phyloP scores from a whole-genome alignment of 37 sponge, comb jelly and placozoan genomes.

The Bolinopsis microptera region DNA sequence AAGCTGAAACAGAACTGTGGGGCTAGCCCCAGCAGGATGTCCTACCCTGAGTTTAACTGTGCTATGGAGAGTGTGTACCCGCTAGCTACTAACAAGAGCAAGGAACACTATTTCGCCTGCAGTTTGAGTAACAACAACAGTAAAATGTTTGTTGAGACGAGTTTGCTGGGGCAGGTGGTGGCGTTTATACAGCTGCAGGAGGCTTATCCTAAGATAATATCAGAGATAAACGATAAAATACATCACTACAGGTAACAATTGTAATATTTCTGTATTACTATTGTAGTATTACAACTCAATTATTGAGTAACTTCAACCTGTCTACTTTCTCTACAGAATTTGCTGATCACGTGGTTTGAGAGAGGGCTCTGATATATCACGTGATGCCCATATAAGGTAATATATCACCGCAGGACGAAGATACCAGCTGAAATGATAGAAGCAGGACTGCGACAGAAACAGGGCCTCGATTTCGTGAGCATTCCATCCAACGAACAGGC shows the following conservation, averaged over 20 bases:
- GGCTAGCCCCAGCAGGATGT: not conserved
- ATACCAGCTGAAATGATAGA: conserved; percentile 37
- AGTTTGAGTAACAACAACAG: not conserved
- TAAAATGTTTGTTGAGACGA: not conserved
- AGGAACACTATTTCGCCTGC: conserved; percentile 54
- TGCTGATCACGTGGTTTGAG: no score
- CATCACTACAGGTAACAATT: not conserved
- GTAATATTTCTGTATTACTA: no score
- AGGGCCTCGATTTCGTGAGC: not conserved
- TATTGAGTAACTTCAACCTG: no score
- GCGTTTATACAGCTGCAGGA: conserved; percentile 44
- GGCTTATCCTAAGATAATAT: not conserved
- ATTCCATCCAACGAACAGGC: conserved; percentile 3
- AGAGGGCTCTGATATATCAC: no score
- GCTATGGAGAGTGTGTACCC: conserved; percentile 52
- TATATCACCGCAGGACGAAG: no score
- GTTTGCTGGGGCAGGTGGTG: conserved; percentile 33
- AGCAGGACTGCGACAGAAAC: conserved; percentile 16
- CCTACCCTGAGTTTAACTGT: not conserved
- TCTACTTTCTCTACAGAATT: no score
- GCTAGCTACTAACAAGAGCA: conserved; percentile 60
- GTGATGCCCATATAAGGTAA: no score
- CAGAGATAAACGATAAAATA: conserved; percentile 57
- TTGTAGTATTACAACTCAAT: no score
- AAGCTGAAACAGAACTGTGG: conserved; percentile 34